These are phyloP conservation scores for Odontesthes bonariensis DNA, from an alignment of 2,113 vertebrate genomes.

Conservation along the genomic window DNA sequence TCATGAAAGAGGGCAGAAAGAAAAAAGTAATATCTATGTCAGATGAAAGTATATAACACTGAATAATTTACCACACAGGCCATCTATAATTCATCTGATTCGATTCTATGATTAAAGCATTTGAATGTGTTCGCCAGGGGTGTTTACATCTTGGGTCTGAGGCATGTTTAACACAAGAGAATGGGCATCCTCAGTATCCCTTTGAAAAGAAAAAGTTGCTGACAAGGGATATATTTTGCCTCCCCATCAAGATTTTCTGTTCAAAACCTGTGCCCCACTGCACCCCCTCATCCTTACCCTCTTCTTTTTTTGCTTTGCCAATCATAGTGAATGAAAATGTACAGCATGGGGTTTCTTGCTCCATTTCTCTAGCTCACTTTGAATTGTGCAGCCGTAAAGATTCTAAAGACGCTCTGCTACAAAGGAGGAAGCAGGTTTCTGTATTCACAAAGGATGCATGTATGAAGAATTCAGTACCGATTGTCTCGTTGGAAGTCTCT, in stretches of 20 bases:
- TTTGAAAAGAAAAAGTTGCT: conserved; percentile 76
- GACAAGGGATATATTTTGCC: conserved; percentile 67
- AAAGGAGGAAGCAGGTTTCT: conserved; percentile 46
- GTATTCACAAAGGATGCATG: conserved; percentile 63
- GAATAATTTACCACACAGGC: conserved; percentile 78
- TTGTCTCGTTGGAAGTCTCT: conserved; percentile 41
- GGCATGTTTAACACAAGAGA: conserved; percentile 79
- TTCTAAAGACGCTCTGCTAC: conserved; percentile 53
- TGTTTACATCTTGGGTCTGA: conserved; percentile 79
- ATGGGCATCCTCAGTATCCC: conserved; percentile 53
- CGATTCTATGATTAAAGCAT: conserved; percentile 84
- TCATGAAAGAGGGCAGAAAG: conserved; percentile 70
- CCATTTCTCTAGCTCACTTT: conserved; percentile 57
- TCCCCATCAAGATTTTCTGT: conserved; percentile 37
- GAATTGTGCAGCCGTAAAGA: conserved; percentile 54
- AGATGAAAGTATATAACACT: conserved; percentile 83
- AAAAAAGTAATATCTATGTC: conserved; percentile 82
- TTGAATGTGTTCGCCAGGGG: conserved; percentile 76
- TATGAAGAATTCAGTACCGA: conserved; percentile 28
- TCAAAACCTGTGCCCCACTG: conserved; percentile 23
- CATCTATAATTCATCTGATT: conserved; percentile 83
- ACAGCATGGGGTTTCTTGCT: conserved; percentile 45
- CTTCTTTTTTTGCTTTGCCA: conserved; percentile 45
- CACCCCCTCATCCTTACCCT: not conserved
- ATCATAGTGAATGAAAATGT: conserved; percentile 66